phyloP scores from a whole-genome alignment of 2,888 invertebrate species.

The Antheraea yamamai region DNA sequence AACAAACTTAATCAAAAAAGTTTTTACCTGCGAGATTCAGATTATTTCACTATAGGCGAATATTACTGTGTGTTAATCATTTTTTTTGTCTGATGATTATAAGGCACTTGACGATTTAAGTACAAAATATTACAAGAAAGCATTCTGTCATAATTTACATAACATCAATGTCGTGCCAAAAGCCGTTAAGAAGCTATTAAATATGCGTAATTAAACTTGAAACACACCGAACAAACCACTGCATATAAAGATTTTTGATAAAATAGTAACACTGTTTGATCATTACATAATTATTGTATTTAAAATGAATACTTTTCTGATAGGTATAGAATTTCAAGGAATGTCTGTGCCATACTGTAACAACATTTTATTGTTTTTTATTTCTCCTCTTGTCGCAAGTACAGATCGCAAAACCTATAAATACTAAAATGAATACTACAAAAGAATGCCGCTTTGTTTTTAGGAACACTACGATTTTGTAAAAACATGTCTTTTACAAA shows the following conservation, averaged over 20 bases:
- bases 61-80: too few relatives aligned
- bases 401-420: slow-evolving; percentile 30
- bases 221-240: not conserved
- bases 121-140: not conserved
- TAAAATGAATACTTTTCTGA: not conserved
- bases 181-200: not conserved
- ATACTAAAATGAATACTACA: too few relatives aligned
- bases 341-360: slow-evolving; percentile 41
- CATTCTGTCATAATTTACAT: not conserved
- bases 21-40: too few relatives aligned
- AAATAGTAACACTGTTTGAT: not conserved
- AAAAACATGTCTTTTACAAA: slow-evolving; percentile 4
- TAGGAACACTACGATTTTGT: not conserved
- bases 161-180: not conserved
- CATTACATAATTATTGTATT: not conserved
- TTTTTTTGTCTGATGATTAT: too few relatives aligned
- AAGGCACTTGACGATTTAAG: too few relatives aligned
- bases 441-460: not conserved
- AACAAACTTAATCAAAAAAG: too few relatives aligned
- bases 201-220: not conserved
- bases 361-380: slow-evolving; percentile 57
- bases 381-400: slow-evolving; percentile 54
- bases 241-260: not conserved
- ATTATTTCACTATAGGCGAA: too few relatives aligned
- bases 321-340: not conserved